These are phyloP conservation scores for Tromatobia lineatoria DNA, from an alignment of 2,888 invertebrate genomes.

Conservation along the genomic window DNA sequence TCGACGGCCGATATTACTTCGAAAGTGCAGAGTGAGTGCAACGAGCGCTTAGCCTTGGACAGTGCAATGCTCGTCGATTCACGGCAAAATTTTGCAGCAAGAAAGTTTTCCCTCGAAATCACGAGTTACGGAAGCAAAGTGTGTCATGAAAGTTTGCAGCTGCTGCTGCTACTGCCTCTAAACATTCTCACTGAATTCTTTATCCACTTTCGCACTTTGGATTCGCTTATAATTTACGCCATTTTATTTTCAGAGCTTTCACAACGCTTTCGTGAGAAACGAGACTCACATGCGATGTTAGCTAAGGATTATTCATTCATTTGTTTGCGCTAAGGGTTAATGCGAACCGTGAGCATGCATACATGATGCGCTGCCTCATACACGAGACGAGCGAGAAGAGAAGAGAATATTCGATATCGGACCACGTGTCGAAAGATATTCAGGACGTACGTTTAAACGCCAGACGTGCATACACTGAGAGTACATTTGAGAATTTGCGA, in stretches of 20 bases:
- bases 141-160: constrained; percentile 40
- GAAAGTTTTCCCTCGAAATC: constrained; percentile 43
- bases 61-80: constrained; percentile 27
- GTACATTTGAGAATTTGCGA: no score
- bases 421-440: neutral
- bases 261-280: constrained; percentile 12
- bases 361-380: neutral
- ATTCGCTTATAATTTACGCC: constrained; percentile 56
- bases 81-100: constrained; percentile 28
- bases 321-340: constrained; percentile 17
- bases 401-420: neutral
- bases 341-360: constrained; percentile 26
- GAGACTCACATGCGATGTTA: neutral
- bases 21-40: constrained; percentile 21
- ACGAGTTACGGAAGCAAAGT: constrained; percentile 37
- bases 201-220: constrained; percentile 39
- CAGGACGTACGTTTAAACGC: neutral
- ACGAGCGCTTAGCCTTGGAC: neutral
- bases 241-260: constrained; percentile 29
- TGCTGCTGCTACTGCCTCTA: constrained; percentile 25
- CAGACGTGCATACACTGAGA: neutral
- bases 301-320: neutral
- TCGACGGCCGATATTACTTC: constrained; percentile 3
- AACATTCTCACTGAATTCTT: constrained; percentile 35
- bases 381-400: neutral